Evolutionary conservation across 2,888 invertebrate genomes (phyloP), one percentile per base, ranked within the genome.

Genomic region (Phorcus lineatus): DNA sequence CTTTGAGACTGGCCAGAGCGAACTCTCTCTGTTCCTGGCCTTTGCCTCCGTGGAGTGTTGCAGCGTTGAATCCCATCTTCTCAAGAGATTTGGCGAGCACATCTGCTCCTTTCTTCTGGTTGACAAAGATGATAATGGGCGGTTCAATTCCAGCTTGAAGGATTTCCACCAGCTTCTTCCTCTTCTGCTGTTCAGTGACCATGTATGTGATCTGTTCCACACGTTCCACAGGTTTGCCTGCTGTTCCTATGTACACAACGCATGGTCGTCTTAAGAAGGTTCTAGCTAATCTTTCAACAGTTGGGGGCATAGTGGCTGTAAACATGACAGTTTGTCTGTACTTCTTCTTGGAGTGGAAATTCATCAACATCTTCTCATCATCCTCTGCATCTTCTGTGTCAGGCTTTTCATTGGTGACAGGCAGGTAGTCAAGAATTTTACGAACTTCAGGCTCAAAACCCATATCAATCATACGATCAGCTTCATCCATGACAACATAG

Each of bases 391-490:
- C 99, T 88, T 99, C 99, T 0, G 96, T 96, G 91, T 99, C 99
- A 0, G 99, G 99, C 93, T 99, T 99, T 81, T 98, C 95, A 94
- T 99, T 99, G 0, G 98, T 96, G 0, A 99, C 99, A 0, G 99
- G 99, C 96, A 99, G 97, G 92, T 96, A 98, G 90, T 98, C 98
- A 52, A 99, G 94, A 93, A 99, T 99, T 93, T 97, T 98, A 91
- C 99, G 98, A 0, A 99, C 99, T 84, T 94, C 94, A 62, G 98
- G 97, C 93, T 99, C 99, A 92, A 99, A 99, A 92, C 99, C 99
- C 97, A 99, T 99, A 95, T 99, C 99, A 93, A 99, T 98, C 99
- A 99, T 99, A 91, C 99, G 96, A 94, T 99, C 99, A 52, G 99
- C 99, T 94, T 95, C 95, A 87, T 95, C 95, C 87, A 95, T 93